Conservation (phyloP, 2,888 invertebrate genomes). For the Anoncus sp. region DNA sequence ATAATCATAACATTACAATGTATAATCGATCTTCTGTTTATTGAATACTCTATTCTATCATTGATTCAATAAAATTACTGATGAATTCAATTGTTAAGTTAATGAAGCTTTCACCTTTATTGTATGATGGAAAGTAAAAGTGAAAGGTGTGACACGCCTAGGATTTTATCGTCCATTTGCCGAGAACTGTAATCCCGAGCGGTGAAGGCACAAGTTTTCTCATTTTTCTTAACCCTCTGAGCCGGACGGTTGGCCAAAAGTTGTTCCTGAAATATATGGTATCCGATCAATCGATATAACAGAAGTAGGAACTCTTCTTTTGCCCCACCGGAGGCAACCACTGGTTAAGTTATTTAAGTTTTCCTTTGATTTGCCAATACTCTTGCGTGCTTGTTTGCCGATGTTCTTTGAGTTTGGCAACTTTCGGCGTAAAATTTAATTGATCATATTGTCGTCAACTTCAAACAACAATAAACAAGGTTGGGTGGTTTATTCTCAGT, state of each 20-base stretch:
- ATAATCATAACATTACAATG: no score
- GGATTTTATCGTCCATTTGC: conserved; percentile 33
- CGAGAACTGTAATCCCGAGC: conserved; percentile 37
- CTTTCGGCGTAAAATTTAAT: neutral
- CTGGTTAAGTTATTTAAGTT: conserved; percentile 59
- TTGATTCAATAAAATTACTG: neutral
- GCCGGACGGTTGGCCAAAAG: conserved; percentile 71
- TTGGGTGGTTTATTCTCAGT: neutral
- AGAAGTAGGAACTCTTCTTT: conserved; percentile 38
- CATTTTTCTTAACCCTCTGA: conserved; percentile 76
- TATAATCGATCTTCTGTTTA: no score
- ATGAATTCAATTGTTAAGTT: conserved; percentile 23
- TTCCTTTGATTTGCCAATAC: neutral
- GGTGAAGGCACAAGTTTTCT: conserved; percentile 77
- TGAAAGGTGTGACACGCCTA: conserved; percentile 34
- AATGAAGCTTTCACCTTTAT: conserved; percentile 29
- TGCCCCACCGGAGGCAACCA: conserved; percentile 1
- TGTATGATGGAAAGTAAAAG: conserved; percentile 3
- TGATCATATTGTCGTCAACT: no score
- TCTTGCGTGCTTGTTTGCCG: neutral
- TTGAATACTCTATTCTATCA: neutral
- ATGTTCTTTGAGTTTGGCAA: neutral
- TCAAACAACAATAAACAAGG: no score
- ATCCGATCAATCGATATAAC: conserved; percentile 79
- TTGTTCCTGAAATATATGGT: conserved; percentile 79